Conservation (phyloP, 2,888 invertebrate species). For the Oeneis ivallda region DNA sequence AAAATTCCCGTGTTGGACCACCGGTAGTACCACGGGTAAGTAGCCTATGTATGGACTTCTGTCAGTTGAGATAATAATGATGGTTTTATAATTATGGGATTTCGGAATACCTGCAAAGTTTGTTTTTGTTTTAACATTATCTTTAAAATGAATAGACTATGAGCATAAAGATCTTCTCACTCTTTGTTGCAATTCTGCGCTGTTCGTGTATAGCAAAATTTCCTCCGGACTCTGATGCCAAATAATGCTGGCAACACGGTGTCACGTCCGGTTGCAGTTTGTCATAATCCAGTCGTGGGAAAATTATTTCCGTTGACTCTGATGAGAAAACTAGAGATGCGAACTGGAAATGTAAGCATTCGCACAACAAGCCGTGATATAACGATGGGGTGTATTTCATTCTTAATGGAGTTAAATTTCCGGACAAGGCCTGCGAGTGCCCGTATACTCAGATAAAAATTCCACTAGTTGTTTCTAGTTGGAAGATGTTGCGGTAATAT, state of each 20-base stretch:
- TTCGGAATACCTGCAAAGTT: too few species aligned
- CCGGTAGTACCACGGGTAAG: too few species aligned
- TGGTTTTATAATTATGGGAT: too few species aligned
- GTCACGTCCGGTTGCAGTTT: constrained; percentile 79
- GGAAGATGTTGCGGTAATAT: background rate
- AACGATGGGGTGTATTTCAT: constrained; percentile 80
- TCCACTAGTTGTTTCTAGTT: background rate
- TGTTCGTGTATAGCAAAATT: too few species aligned
- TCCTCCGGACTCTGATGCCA: too few species aligned
- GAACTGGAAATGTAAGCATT: constrained; percentile 73
- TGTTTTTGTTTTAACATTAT: too few species aligned
- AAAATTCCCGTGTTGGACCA: too few species aligned
- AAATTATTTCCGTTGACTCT: constrained; percentile 80
- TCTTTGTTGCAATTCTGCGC: too few species aligned
- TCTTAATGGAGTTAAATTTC: constrained; percentile 82
- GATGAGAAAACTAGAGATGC: constrained; percentile 80
- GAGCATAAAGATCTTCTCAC: too few species aligned
- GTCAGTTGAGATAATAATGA: too few species aligned
- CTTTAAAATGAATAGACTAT: too few species aligned
- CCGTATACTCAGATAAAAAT: constrained; percentile 79
- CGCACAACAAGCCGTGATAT: constrained; percentile 78
- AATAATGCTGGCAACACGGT: constrained; percentile 71
- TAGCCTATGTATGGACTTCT: too few species aligned
- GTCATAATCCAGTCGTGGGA: constrained; percentile 81
- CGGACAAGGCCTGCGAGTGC: constrained; percentile 74